Evolutionary conservation across 2,888 invertebrate species (phyloP).

Genomic region (Linnaemya vulpina): DNA sequence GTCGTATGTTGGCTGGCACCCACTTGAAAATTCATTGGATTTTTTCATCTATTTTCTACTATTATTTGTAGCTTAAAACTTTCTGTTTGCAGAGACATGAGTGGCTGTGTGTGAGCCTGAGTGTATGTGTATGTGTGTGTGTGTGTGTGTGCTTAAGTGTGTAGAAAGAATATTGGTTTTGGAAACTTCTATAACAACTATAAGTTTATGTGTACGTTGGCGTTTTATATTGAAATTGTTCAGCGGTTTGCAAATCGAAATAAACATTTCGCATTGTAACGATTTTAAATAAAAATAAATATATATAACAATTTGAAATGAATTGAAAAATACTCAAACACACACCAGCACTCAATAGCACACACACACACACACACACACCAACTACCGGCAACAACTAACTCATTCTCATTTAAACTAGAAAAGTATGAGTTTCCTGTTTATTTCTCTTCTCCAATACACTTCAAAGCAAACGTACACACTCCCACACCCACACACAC

Average conservation of each 20-base stretch:
- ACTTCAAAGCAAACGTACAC: background rate
- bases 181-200: slow-evolving; percentile 55
- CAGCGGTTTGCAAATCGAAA: slow-evolving; percentile 71
- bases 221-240: slow-evolving; percentile 72
- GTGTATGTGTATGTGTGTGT: background rate
- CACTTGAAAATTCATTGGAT: slow-evolving; percentile 70
- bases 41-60: slow-evolving; percentile 20
- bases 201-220: slow-evolving; percentile 69
- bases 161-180: slow-evolving; percentile 62
- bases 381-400: slow-evolving; percentile 25
- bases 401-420: slow-evolving; percentile 45
- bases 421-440: slow-evolving; percentile 43
- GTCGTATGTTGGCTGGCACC: slow-evolving; percentile 68
- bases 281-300: slow-evolving; percentile 62
- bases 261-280: slow-evolving; percentile 68
- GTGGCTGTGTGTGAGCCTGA: background rate
- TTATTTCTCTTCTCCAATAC: background rate
- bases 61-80: slow-evolving; percentile 51
- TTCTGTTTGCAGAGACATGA: slow-evolving; percentile 27
- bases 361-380: background rate
- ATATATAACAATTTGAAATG: slow-evolving; percentile 59
- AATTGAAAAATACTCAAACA: slow-evolving; percentile 46
- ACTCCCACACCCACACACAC: background rate
- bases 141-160: slow-evolving; percentile 18
- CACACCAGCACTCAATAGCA: background rate